A percentile compares a stretch with the other conserved stretches of the same genome.
phyloP scores from a whole-genome alignment of 2,113 vertebrate species.

The Chlamydotis undulata region DNA sequence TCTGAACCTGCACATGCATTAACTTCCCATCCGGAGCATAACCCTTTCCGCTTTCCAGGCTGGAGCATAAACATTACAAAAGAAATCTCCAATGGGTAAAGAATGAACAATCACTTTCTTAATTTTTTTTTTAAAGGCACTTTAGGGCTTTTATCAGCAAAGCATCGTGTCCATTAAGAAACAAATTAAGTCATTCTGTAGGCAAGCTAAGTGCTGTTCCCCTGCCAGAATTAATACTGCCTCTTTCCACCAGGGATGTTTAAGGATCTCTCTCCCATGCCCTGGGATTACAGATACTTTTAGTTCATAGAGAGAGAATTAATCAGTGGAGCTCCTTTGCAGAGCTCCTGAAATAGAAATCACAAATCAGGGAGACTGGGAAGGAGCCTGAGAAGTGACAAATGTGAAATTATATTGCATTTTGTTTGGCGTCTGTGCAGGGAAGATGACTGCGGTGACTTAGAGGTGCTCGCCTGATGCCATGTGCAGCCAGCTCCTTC shows the following conservation, averaged over 20 bases:
- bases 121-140: constrained; percentile 63
- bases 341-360: constrained; percentile 65
- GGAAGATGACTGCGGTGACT: neutral
- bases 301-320: constrained; percentile 55
- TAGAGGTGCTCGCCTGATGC: neutral
- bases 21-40: neutral
- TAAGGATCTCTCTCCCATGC: constrained; percentile 33
- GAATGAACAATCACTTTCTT: constrained; percentile 68
- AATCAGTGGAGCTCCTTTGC: constrained; percentile 64
- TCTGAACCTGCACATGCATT: neutral
- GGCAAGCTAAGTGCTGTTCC: constrained; percentile 64
- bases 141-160: constrained; percentile 77
- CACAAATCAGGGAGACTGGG: constrained; percentile 57
- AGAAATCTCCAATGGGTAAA: constrained; percentile 39
- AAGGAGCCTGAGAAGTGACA: constrained; percentile 46
- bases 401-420: constrained; percentile 20
- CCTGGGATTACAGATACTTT: constrained; percentile 62
- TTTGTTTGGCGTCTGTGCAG: neutral
- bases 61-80: constrained; percentile 43
- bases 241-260: neutral
- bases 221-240: constrained; percentile 63
- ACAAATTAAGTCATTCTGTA: constrained; percentile 78
- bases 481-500: neutral
- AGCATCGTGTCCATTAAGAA: constrained; percentile 74
- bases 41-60: neutral